Base-by-base conservation (phyloP, 2,888 invertebrate species). In the Hirtodrosophila trivittata region DNA sequence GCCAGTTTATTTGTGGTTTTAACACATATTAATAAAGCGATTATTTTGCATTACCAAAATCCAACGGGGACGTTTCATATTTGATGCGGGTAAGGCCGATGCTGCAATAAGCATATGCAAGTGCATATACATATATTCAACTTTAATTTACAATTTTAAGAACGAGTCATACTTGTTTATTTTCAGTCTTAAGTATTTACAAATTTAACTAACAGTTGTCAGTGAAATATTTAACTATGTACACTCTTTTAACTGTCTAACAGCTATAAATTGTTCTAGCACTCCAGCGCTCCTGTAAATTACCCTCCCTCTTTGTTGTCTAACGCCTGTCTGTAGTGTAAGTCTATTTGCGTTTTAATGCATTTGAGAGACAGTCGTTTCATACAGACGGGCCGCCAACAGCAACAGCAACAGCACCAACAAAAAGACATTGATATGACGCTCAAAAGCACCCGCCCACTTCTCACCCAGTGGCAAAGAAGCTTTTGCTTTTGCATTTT, bases 311-410 rank as follows among this genome's bases (percentile, higher is more conserved):
- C 65, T 38, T 49, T 60, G 46, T 49, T 76, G 81, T 82, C 83
- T 82, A 83, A 69, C 52, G 72, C 21, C 43, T 72, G 81, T 82
- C 83, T 85, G 80, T 60, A 45, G 50, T 74, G 49, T 43, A 54
- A 62, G 71, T 77, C 65, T 47, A 59, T 72, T 74, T 77, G 63
- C 64, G 62, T 28, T 30, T 26, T 49, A 35, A 14, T 16, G 52
- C 50, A 38, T 37, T 43, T 12, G 37, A 57, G 45, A 50, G 41
- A 18, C 50, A 35, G 12, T 41, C 16, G 14, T 26, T 30, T 8
- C 2, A 10, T 38, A 4, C 45, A 10, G 46, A 5, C 35, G 39
- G 41, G 38, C 46, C 42, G 12, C 25, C 45, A 42, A 42, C 14
- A 69, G 38, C 47, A 51, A 41, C 47, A 55, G 28, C 28, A 39